Evolutionary conservation across 2,888 invertebrate genomes (phyloP), one percentile per base, ranked within the genome.

Genomic region (Acanthococcus lagerstroemiae): DNA sequence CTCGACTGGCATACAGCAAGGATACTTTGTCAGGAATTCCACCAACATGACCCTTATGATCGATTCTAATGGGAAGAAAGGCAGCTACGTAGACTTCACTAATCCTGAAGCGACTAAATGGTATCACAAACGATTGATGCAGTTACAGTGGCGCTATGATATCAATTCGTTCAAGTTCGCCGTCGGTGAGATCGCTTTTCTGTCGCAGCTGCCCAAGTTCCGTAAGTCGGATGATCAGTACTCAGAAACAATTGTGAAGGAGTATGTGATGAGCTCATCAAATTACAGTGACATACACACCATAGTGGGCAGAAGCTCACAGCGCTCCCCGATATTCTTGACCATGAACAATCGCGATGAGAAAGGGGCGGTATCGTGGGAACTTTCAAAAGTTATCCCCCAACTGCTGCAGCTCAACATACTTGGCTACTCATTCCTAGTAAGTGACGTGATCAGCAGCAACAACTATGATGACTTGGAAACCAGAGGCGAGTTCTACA

Each of bases 91-190:
- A 26, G 89, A 91, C 76, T 85, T 87, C 72, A 86, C 88, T 0
- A 87, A 88, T 73, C 77, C 81, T 0, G 80, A 80, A 24, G 87
- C 87, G 0, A 78, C 80, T 0, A 70, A 78, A 1, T 79, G 79
- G 79, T 80, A 73, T 71, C 60, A 68, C 0, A 72, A 73, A 4
- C 77, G 83, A 67, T 72, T 83, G 25, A 78, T 77, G 65, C 72
- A 74, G 4, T 70, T 94, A 1, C 77, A 83, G 70, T 76, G 78
- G 0, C 78, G 81, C 4, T 83, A 83, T 63, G 85, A 83, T 0
- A 82, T 91, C 22, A 85, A 87, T 71, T 83, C 84, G 68, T 83
- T 88, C 70, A 90, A 90, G 77, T 90, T 90, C 72, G 89, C 90
- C 72, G 90, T 89, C 50, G 91, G 90, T 24, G 89, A 90, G 67